These are phyloP conservation scores for Bos taurus DNA, from an alignment of 2,113 vertebrate genomes.

Conservation along the genomic window DNA sequence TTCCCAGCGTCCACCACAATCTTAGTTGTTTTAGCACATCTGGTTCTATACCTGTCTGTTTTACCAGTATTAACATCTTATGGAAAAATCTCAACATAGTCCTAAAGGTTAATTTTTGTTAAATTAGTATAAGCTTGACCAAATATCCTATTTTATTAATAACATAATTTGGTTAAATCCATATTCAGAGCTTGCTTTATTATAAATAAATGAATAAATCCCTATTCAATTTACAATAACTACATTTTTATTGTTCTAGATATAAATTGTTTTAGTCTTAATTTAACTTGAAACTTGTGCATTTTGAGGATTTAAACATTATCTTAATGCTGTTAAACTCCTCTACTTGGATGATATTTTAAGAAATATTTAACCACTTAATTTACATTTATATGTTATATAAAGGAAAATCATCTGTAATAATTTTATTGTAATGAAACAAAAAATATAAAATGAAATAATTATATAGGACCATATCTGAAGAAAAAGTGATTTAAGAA, in stretches of 20 bases:
- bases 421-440: background rate
- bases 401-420: background rate
- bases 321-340: background rate
- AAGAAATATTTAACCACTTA: background rate
- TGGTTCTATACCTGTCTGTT: background rate
- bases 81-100: background rate
- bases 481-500: background rate
- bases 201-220: background rate
- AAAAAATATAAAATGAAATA: background rate
- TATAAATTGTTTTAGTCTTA: background rate
- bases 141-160: background rate
- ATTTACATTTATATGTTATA: background rate
- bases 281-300: background rate
- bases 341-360: background rate
- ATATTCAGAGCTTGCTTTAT: background rate
- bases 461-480: background rate
- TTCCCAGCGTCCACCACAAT: background rate
- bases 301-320: background rate
- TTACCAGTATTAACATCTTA: background rate
- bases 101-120: background rate
- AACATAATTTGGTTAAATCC: background rate
- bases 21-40: background rate
- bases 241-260: background rate
- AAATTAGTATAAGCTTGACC: background rate
- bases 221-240: background rate